Evolutionary conservation across 2,888 invertebrate species (phyloP), one percentile per base, ranked within the genome.

Genomic region (Cenopis cana): DNA sequence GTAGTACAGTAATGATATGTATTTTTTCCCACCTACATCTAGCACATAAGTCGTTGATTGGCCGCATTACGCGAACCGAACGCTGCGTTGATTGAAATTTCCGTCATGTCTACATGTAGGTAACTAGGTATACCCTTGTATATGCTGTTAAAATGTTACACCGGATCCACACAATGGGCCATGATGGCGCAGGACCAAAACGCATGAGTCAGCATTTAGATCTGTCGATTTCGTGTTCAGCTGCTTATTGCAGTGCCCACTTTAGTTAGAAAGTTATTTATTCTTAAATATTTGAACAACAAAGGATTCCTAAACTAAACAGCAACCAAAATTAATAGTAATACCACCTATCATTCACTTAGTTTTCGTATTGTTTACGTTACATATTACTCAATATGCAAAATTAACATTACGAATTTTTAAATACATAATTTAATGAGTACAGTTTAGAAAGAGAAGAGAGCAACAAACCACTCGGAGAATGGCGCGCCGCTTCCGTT

Each of bases 21-120:
- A 36, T 70, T 67, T 70, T 65, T 71, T 61, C 29, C 66, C 67
- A 71, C 71, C 71, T 61, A 67, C 70, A 66, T 49, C 67, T 66
- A 50, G 55, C 49, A 54, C 38, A 57, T 66, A 36, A 46, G 71
- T 61, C 55, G 71, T 61, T 71, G 71, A 71, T 71, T 71, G 66
- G 55, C 12, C 61, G 55, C 67, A 71, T 61, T 67, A 60, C 71
- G 55, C 24, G 56, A 71, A 71, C 71, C 71, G 67, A 71, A 71
- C 67, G 71, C 67, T 61, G 60, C 71, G 71, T 71, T 71, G 66
- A 71, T 71, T 71, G 71, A 71, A 71, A 71, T 71, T 71, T 71
- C 71, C 71, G 71, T 60, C 55, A 61, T 67, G 66, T 60, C 24
- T 52, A 65, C n/a, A n/a, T n/a, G n/a, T n/a, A n/a, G n/a, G n/a